These are phyloP conservation scores for Polyommatus iphigenia DNA, from an alignment of 2,888 invertebrate genomes.

Conservation along the genomic window DNA sequence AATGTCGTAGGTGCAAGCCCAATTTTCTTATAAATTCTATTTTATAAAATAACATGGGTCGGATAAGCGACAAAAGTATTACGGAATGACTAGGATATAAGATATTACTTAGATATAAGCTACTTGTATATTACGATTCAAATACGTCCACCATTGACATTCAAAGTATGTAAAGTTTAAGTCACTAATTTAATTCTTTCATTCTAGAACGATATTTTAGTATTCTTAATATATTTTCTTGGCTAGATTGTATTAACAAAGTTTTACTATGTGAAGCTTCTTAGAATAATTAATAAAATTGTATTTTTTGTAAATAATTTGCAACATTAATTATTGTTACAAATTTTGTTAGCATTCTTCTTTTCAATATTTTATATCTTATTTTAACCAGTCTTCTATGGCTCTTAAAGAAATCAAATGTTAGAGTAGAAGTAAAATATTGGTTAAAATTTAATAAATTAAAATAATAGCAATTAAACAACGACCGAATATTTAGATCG, in stretches of 20 bases:
- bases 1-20: conserved; percentile 24
- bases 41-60: conserved; percentile 30
- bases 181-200: conserved; percentile 3
- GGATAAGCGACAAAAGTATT: conserved; percentile 15
- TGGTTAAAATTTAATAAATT: not conserved
- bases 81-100: not conserved
- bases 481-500: conserved; percentile 1
- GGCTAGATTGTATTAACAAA: not conserved
- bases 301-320: not conserved
- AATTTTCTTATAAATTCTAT: conserved; percentile 35
- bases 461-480: not conserved
- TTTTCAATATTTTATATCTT: not conserved
- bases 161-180: not conserved
- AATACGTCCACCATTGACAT: not conserved
- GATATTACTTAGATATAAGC: conserved; percentile 5
- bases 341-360: not conserved
- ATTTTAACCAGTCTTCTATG: not conserved
- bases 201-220: not conserved
- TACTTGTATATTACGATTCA: not conserved
- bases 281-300: not conserved
- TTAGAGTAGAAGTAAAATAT: not conserved
- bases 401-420: not conserved
- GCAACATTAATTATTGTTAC: not conserved
- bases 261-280: not conserved
- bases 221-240: not conserved